A percentile compares a stretch with the other conserved stretches of the same genome.
Conservation (phyloP, 2,797 vertebrate species). For the Furcifer pardalis region DNA sequence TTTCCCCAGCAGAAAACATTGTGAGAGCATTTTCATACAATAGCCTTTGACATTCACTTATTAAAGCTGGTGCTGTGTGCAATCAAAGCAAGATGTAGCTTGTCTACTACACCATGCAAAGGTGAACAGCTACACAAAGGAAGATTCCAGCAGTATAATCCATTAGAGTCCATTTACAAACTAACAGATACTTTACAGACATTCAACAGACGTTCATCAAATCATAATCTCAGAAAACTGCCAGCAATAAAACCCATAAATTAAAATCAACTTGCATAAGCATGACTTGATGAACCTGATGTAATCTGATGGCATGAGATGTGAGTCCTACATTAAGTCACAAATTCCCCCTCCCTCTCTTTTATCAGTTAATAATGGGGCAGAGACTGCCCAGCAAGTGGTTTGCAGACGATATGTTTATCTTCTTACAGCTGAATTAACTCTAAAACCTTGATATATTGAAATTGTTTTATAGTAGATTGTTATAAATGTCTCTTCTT, state of each 20-base stretch:
- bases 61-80: conserved; percentile 46
- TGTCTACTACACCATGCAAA: conserved; percentile 65
- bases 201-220: conserved; percentile 70
- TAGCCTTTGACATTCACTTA: conserved; percentile 64
- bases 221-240: conserved; percentile 69
- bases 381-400: conserved; percentile 55
- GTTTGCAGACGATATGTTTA: conserved; percentile 36
- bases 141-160: conserved; percentile 58
- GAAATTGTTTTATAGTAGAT: conserved; percentile 42
- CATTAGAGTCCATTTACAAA: conserved; percentile 71
- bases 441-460: conserved; percentile 45
- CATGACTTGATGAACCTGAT: conserved; percentile 71
- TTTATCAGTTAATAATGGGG: conserved; percentile 54
- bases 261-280: conserved; percentile 72
- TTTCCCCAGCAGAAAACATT: conserved; percentile 45
- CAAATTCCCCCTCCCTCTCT: conserved; percentile 56
- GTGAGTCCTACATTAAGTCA: conserved; percentile 57
- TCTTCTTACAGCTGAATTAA: conserved; percentile 47
- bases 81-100: conserved; percentile 66
- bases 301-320: conserved; percentile 68
- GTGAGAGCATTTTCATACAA: conserved; percentile 2
- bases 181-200: conserved; percentile 71
- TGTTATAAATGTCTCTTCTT: conserved; percentile 53
- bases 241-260: conserved; percentile 70
- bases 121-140: conserved; percentile 61